A percentile compares a stretch with the other conserved stretches of the same genome.
phyloP scores from a whole-genome alignment of 2,113 vertebrate genomes.

The Malurus elegans region DNA sequence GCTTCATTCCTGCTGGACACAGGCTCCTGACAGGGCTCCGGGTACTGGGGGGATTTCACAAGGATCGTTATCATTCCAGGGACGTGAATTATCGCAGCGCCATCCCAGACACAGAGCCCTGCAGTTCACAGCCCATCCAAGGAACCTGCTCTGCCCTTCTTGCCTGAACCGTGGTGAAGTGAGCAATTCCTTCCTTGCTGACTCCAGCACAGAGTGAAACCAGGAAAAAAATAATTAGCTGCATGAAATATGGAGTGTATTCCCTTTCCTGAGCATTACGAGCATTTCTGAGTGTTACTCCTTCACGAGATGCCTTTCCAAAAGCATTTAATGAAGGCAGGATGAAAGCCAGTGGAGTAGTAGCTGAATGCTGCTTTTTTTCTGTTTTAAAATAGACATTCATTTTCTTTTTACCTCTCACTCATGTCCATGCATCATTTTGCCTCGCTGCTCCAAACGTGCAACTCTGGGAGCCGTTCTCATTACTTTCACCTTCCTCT shows the following conservation, averaged over 20 bases:
- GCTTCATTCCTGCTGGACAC: background rate
- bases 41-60: background rate
- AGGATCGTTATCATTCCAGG: background rate
- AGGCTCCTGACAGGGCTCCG: background rate
- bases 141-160: background rate
- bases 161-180: background rate
- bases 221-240: background rate
- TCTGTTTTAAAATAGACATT: background rate
- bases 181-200: background rate
- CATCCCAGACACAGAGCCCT: background rate
- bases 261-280: background rate
- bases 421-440: background rate
- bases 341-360: background rate
- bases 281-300: background rate
- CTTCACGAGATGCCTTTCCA: background rate
- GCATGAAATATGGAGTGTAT: conserved; percentile 6
- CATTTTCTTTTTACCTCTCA: background rate
- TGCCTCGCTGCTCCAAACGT: background rate
- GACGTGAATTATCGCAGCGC: background rate
- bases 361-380: background rate
- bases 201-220: background rate
- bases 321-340: conserved; percentile 23
- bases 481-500: background rate
- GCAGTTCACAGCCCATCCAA: background rate
- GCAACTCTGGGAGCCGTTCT: background rate